Base-by-base conservation (phyloP, 23 tunicate genomes). In the Clavelina lepadiformis region DNA sequence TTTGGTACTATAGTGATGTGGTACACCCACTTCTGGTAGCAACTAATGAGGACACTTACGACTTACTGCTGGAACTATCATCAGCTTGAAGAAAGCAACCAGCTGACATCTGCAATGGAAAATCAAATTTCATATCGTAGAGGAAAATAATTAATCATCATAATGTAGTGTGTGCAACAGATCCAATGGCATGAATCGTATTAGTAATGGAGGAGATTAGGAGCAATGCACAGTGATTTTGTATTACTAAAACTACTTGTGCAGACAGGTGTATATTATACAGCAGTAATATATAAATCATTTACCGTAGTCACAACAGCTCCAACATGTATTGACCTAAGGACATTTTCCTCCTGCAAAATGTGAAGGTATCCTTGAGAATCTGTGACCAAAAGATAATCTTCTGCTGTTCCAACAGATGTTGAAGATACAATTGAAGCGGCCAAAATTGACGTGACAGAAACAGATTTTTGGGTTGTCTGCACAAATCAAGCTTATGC, bases 361-460 rank as follows among this genome's bases (percentile, higher is more conserved):
- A 79, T 54, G 55, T 87, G 85, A 11, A 87, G 23, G 31, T 67
- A 51, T 7, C 76, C 66, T 19, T 73, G 53, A 22, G 74, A 54
- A 52, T 87, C 96, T 22, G 82, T 74, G 2, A 75, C 86, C 28
- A 80, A 32, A 3, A 87, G 29, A 36, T 79, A 79, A 33, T 87
- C 85, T 29, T 28, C 61, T 4, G 78, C 64, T 0, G 56, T 46
- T 21, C 92, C 80, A 30, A 45, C n/a, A 27, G 62, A 25, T 3
- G 74, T 59, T 28, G 80, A 55, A 2, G 69, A 31, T 24, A 45
- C 33, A 15, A 35, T 31, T 6, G 68, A 49, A 6, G 80, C 46
- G 5, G 82, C 50, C 18, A 83, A 61, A 49, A 83, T 60, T 51
- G 82, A 83, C 5, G 91, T 74, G 30, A 82, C 81, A 0, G 88